Evolutionary conservation across 2,113 vertebrate species (phyloP).

Genomic region (Bufo bufo): DNA sequence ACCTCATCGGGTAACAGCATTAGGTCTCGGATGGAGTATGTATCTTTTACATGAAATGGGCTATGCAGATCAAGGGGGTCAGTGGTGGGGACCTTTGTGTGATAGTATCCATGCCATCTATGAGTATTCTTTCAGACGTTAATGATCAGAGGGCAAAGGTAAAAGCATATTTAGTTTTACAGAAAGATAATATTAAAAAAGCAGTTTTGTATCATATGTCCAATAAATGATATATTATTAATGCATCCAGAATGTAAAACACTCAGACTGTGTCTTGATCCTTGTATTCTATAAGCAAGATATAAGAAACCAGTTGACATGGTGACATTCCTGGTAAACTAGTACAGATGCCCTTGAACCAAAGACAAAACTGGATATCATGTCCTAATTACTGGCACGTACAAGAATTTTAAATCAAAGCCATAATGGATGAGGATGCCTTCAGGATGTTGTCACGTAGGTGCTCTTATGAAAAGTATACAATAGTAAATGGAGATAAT

Average conservation of each 20-base stretch:
- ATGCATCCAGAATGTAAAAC: constrained; percentile 8
- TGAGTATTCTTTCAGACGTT: constrained; percentile 8
- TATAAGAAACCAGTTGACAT: constrained; percentile 48
- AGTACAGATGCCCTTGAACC: constrained; percentile 45
- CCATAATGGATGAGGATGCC: neutral
- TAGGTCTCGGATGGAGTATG: constrained; percentile 28
- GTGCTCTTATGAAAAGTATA: neutral
- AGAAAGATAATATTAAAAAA: constrained; percentile 49
- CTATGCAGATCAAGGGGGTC: constrained; percentile 44
- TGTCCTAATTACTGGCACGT: neutral
- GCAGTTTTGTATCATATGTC: constrained; percentile 47
- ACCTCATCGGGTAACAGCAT: constrained; percentile 47
- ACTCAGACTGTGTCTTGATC: constrained; percentile 36
- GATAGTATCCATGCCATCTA: constrained; percentile 23
- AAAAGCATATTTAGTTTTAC: constrained; percentile 28
- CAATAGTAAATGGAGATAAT: neutral
- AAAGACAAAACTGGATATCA: neutral
- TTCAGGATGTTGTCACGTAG: neutral
- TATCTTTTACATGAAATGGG: constrained; percentile 49
- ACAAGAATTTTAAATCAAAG: neutral
- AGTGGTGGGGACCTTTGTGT: constrained; percentile 34
- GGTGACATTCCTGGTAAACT: constrained; percentile 53
- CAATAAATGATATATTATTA: constrained; percentile 55
- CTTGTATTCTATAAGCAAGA: constrained; percentile 27
- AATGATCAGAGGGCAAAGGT: constrained; percentile 34